Percentiles rank a stretch among this genome's conserved stretches.
phyloP scores from a whole-genome alignment of 2,888 invertebrate species.

The Synanthedon formicaeformis region DNA sequence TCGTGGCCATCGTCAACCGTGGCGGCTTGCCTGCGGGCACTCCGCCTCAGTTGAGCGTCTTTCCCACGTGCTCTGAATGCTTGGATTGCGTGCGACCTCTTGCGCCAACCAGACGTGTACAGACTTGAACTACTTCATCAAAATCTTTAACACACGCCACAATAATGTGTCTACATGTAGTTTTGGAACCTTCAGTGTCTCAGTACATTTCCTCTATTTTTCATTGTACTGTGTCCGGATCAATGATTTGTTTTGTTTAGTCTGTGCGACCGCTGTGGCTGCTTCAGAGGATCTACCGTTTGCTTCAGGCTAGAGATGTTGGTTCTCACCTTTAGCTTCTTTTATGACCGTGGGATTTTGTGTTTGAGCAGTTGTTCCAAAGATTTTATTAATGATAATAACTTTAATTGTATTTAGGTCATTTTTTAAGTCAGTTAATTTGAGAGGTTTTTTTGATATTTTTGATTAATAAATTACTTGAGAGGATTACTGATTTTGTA shows the following conservation, averaged over 20 bases:
- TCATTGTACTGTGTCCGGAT: conserved; percentile 34
- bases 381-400: conserved; percentile 44
- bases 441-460: no score
- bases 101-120: conserved; percentile 39
- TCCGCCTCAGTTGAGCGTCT: conserved; percentile 47
- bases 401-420: conserved; percentile 14
- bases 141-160: background rate
- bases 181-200: conserved; percentile 21
- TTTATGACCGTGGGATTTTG: conserved; percentile 61
- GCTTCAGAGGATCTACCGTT: conserved; percentile 66
- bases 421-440: background rate
- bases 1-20: conserved; percentile 65
- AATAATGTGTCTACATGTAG: conserved; percentile 1
- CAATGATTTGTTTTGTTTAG: conserved; percentile 17
- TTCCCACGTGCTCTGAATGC: conserved; percentile 69
- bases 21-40: conserved; percentile 51
- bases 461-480: no score
- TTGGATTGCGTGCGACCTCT: conserved; percentile 66
- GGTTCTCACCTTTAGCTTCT: conserved; percentile 49
- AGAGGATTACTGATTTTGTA: no score
- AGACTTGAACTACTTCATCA: conserved; percentile 30
- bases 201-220: conserved; percentile 8
- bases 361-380: conserved; percentile 19
- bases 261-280: conserved; percentile 43
- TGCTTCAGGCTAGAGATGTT: conserved; percentile 57